phyloP scores from a whole-genome alignment of 2,797 vertebrate species.

The Neomorphus geoffroyi region DNA sequence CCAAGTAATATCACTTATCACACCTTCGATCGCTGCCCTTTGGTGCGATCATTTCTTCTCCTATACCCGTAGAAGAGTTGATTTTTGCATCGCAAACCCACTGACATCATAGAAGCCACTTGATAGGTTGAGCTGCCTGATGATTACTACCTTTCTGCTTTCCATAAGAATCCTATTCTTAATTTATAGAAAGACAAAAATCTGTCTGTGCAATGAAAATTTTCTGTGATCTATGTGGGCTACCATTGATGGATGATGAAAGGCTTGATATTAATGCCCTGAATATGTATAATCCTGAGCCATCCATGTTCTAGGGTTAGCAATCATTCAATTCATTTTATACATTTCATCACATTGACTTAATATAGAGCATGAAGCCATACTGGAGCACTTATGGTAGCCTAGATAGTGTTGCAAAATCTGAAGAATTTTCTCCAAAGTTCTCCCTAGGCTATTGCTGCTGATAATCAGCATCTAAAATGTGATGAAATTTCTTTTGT shows the following conservation, averaged over 20 bases:
- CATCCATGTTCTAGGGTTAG: conserved; percentile 22
- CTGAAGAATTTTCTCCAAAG: conserved; percentile 26
- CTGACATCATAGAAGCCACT: not conserved
- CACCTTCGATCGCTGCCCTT: not conserved
- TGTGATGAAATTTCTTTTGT: conserved; percentile 65
- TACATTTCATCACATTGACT: conserved; percentile 25
- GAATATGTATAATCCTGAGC: conserved; percentile 28
- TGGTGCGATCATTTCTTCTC: not conserved
- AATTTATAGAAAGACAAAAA: conserved; percentile 55
- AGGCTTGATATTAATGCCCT: conserved; percentile 42
- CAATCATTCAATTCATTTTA: conserved; percentile 53
- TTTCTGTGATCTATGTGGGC: conserved; percentile 51
- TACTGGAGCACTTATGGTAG: not conserved
- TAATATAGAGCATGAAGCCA: conserved; percentile 17
- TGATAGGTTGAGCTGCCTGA: not conserved
- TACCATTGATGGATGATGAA: conserved; percentile 56
- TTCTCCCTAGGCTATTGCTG: conserved; percentile 59
- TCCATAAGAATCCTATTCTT: conserved; percentile 26
- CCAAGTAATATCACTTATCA: not conserved
- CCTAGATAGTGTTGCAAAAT: conserved; percentile 20
- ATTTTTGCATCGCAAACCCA: not conserved
- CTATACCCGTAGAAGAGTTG: not conserved
- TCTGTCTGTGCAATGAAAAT: conserved; percentile 66
- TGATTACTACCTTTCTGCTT: not conserved
- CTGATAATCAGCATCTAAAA: conserved; percentile 65